These are phyloP conservation scores for Huso huso DNA, from an alignment of 2,797 vertebrate genomes.

Conservation along the genomic window DNA sequence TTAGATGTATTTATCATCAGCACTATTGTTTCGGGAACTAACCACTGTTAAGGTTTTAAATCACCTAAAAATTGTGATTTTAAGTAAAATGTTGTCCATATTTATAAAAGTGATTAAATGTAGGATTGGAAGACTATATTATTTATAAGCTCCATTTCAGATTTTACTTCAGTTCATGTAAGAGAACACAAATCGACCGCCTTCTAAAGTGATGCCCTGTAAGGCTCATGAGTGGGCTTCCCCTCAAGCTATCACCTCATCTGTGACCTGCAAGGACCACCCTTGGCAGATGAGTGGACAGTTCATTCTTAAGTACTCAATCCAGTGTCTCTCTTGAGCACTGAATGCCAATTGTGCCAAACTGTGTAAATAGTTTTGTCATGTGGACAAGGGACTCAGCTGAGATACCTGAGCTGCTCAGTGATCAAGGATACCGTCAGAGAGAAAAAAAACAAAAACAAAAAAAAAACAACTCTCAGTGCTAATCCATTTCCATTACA, in stretches of 20 bases:
- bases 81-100: background rate
- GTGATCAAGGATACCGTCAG: constrained; percentile 44
- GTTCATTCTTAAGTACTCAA: constrained; percentile 13
- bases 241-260: background rate
- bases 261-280: constrained; percentile 6
- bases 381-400: constrained; percentile 5
- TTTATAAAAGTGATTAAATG: background rate
- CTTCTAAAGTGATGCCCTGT: background rate
- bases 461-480: constrained; percentile 35
- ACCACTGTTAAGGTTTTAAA: too few relatives aligned
- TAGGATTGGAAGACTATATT: background rate
- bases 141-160: background rate
- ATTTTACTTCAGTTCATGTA: background rate
- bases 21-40: too few relatives aligned
- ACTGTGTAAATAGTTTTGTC: constrained; percentile 8
- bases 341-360: constrained; percentile 4
- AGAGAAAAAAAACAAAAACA: constrained; percentile 16
- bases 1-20: too few relatives aligned
- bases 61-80: background rate
- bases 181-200: background rate
- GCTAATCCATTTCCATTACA: constrained; percentile 27
- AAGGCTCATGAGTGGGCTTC: background rate
- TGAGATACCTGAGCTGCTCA: constrained; percentile 9
- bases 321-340: background rate
- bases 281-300: background rate